Evolutionary conservation across 2,888 invertebrate species (phyloP), one percentile per base, ranked within the genome.

Genomic region (Sepiola atlantica): DNA sequence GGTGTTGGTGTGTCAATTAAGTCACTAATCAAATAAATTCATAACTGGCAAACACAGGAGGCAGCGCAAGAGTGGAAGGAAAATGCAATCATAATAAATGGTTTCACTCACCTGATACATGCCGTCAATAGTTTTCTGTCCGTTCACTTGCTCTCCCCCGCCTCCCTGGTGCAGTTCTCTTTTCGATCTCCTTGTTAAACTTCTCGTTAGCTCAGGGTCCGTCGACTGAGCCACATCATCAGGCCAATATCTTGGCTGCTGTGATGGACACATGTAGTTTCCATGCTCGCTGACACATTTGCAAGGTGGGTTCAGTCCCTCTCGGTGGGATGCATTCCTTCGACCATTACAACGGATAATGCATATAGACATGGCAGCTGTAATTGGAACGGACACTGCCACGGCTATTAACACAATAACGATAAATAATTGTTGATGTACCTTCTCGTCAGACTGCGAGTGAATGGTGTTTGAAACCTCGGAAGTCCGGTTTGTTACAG

Each of bases 111-210:
- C 77, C 77, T 77, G 77, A n/a, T 77, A 77, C 77, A 77, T 77
- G 77, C 77, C 77, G 32, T 77, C 77, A n/a, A 21, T n/a, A n/a
- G 77, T 77, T 77, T 77, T 77, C 77, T 77, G 77, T 77, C 77
- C 77, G 32, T 77, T 77, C n/a, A n/a, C n/a, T n/a, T n/a, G 77
- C 16, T 77, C 77, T 10, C 77, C 77, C 16, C 32, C 77, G 4
- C 77, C 77, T 77, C 77, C 77, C n/a, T 77, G 77, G 1, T 77
- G n/a, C 12, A 77, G 77, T 18, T 77, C 77, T 77, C 77, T 77
- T 77, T 77, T 77, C n/a, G 77, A 77, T 77, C 77, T 77, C n/a
- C 77, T 77, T 77, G 77, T 77, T 77, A 77, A n/a, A 77, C 77
- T 77, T 77, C 77, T 77, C 16, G 77, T 77, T 10, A 77, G 77